A percentile compares a stretch with the other conserved stretches of the same genome.
These are phyloP conservation scores for Agrochola litura DNA, from an alignment of 2,888 invertebrate genomes.

Conservation along the genomic window DNA sequence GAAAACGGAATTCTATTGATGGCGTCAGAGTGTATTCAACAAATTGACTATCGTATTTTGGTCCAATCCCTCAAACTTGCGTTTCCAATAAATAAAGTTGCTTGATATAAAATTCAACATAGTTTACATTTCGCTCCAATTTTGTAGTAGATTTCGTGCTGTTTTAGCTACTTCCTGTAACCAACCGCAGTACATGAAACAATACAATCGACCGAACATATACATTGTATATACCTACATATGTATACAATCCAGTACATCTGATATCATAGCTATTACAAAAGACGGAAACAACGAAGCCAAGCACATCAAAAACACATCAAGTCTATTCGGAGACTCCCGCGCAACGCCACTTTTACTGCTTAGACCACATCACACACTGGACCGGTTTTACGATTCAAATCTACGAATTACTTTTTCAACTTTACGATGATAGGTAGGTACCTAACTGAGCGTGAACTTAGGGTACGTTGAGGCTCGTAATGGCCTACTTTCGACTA, in stretches of 20 bases:
- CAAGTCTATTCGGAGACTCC: conserved; percentile 52
- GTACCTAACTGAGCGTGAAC: conserved; percentile 59
- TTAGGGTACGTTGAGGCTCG: conserved; percentile 38
- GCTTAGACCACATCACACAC: conserved; percentile 47
- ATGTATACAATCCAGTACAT: conserved; percentile 20
- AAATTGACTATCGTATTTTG: neutral
- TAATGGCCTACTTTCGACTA: conserved; percentile 77
- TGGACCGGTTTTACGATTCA: conserved; percentile 51
- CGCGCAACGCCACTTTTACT: conserved; percentile 50
- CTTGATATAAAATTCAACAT: neutral
- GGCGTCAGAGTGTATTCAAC: neutral
- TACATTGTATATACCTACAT: neutral
- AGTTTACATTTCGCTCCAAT: neutral
- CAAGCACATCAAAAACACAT: conserved; percentile 58
- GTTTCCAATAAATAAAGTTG: neutral
- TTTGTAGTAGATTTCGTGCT: neutral
- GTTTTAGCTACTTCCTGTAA: conserved; percentile 22
- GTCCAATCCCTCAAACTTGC: neutral
- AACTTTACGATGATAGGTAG: conserved; percentile 32
- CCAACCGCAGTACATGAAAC: conserved; percentile 7
- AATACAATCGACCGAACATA: conserved; percentile 2
- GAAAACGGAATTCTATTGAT: neutral
- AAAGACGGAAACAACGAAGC: conserved; percentile 40
- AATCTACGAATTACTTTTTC: conserved; percentile 36
- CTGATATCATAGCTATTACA: conserved; percentile 48